phyloP scores from a whole-genome alignment of 2,888 invertebrate genomes.

The Polia nebulosa region DNA sequence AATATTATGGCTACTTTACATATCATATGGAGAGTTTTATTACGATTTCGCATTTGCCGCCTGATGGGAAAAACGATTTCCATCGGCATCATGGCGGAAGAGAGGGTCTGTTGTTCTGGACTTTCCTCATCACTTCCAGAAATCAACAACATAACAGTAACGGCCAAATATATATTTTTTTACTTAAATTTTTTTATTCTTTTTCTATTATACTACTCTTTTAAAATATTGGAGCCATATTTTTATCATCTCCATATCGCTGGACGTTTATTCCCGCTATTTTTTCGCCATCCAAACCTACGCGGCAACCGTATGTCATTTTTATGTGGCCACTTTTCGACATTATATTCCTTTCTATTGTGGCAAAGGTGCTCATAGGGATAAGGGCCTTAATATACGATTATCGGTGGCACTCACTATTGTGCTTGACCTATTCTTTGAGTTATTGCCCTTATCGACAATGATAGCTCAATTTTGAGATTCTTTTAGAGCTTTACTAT shows the following conservation, averaged over 20 bases:
- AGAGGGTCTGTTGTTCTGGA: conserved; percentile 69
- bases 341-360: conserved; percentile 90
- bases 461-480: conserved; percentile 82
- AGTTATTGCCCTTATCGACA: conserved; percentile 87
- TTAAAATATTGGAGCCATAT: conserved; percentile 60
- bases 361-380: conserved; percentile 89
- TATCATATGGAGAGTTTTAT: conserved; percentile 89
- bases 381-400: conserved; percentile 91
- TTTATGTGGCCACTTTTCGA: conserved; percentile 90
- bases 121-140: conserved; percentile 61
- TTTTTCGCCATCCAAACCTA: conserved; percentile 77
- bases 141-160: conserved; percentile 20
- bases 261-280: conserved; percentile 69
- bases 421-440: conserved; percentile 89
- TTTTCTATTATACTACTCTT: conserved; percentile 36
- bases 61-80: conserved; percentile 85
- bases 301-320: conserved; percentile 88
- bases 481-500: conserved; percentile 71
- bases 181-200: conserved; percentile 8
- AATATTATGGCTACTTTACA: conserved; percentile 91
- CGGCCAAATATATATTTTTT: conserved; percentile 1
- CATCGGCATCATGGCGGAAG: conserved; percentile 67
- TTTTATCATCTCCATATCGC: conserved; percentile 63
- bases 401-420: conserved; percentile 90
- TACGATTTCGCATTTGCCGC: conserved; percentile 91